Conservation (phyloP, 2,797 vertebrate species). For the Notolabrus celidotus region DNA sequence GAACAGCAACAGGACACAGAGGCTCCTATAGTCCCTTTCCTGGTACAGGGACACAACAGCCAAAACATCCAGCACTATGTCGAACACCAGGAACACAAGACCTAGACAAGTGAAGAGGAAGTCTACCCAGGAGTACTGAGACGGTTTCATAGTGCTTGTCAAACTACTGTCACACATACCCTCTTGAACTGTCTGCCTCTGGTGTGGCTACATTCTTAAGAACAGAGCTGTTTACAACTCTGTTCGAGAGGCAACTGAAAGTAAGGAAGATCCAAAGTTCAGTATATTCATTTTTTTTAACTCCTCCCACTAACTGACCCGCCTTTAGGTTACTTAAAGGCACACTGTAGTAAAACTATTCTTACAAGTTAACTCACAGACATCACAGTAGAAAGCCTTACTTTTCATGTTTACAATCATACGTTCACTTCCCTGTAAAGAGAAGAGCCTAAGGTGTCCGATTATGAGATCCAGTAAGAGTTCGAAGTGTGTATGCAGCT, state of each 20-base stretch:
- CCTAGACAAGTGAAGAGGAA: conserved; percentile 49
- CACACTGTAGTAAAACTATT: background rate
- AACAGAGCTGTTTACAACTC: fast-evolving
- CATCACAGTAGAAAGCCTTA: background rate
- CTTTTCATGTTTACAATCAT: too few species aligned
- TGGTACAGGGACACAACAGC: conserved; percentile 63
- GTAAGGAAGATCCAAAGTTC: conserved; percentile 10
- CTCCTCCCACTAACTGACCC: background rate
- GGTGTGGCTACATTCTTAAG: background rate
- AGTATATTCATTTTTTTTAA: background rate
- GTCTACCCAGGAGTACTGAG: conserved; percentile 29
- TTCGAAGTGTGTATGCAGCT: too few species aligned
- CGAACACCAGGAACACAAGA: conserved; percentile 42
- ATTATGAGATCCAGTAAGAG: background rate
- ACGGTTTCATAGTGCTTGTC: conserved; percentile 40
- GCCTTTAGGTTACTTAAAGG: conserved; percentile 15
- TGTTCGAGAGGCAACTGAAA: conserved; percentile 5
- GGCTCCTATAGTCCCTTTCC: conserved; percentile 37
- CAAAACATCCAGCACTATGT: conserved; percentile 68
- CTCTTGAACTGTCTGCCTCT: background rate
- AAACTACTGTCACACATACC: background rate
- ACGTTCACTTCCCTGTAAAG: background rate
- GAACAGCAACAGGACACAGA: conserved; percentile 70
- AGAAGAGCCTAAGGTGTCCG: background rate
- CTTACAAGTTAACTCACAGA: background rate